Base-by-base conservation (phyloP, 1,140 invertebrate genomes). In the Arion vulgaris region DNA sequence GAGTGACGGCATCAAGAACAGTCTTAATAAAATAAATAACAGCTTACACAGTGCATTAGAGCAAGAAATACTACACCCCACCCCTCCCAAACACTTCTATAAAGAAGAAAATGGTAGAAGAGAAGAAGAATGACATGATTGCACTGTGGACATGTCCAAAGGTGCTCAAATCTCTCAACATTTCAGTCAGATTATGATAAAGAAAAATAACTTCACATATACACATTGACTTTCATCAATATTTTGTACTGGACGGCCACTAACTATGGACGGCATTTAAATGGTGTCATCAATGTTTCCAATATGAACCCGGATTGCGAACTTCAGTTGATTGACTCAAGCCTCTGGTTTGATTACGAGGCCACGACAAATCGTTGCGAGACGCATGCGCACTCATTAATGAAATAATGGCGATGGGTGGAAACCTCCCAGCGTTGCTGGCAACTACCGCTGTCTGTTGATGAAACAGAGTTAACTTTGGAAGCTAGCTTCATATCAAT, bases 311-410 rank as follows among this genome's bases (percentile, higher is more conserved):
- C 45, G 73, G 73, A 75, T 75, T 75, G 71, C 45, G 73, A 75
- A 28, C n/a, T 57, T 57, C 28, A 75, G 73, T 75, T 75, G 45
- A 75, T 49, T 75, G 28, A 34, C 73, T 34, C 13, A 75, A 45
- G 73, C 32, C 73, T 75, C 73, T 75, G 73, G 73, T 75, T 75
- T 75, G 39, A 75, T 75, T 75, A 75, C 73, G 45, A 51, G 73
- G 41, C 39, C 73, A 34, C 13, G 73, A 53, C 38, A 75, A 75
- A 75, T 75, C 73, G 73, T 75, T 41, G 73, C 73, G 28, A n/a
- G 73, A 45, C 41, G 41, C 73, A 75, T 51, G 73, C 73, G 41
- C 45, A 34, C 45, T 49, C 39, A 34, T 51, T 75, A 75, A 75
- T 75, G 45, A 75, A 75, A 75, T 75, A 45, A 75, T 72, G 71